These are phyloP conservation scores for Hyaena hyaena DNA, from an alignment of 2,113 vertebrate genomes.

Conservation along the genomic window DNA sequence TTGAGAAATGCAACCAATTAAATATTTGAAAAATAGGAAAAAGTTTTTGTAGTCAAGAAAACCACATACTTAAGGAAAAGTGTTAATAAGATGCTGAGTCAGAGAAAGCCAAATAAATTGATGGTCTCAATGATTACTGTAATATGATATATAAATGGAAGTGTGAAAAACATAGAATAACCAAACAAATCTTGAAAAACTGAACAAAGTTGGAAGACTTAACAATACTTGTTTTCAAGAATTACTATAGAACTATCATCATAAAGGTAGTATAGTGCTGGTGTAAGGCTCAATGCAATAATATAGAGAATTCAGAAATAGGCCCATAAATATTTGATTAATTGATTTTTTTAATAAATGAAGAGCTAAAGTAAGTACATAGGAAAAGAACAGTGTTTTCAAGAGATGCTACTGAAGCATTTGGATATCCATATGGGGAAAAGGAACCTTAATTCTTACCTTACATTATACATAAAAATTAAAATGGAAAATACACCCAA, in stretches of 20 bases:
- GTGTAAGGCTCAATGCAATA: not conserved
- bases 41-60: slow-evolving; percentile 35
- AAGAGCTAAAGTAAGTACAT: not conserved
- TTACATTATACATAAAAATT: not conserved
- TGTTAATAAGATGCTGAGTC: slow-evolving; percentile 8
- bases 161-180: not conserved
- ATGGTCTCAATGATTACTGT: not conserved
- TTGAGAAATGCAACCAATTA: slow-evolving; percentile 23
- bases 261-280: not conserved
- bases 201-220: not conserved
- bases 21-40: slow-evolving; percentile 21
- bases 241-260: not conserved
- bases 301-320: not conserved
- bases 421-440: not conserved
- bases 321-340: not conserved
- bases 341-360: not conserved
- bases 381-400: not conserved
- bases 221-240: not conserved
- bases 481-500: not conserved
- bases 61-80: not conserved
- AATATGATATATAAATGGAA: not conserved
- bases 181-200: not conserved
- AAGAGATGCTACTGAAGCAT: not conserved
- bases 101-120: not conserved
- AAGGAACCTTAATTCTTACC: not conserved